Evolutionary conservation across 2,888 invertebrate genomes (phyloP).

Genomic region (Dioctria rufipes): DNA sequence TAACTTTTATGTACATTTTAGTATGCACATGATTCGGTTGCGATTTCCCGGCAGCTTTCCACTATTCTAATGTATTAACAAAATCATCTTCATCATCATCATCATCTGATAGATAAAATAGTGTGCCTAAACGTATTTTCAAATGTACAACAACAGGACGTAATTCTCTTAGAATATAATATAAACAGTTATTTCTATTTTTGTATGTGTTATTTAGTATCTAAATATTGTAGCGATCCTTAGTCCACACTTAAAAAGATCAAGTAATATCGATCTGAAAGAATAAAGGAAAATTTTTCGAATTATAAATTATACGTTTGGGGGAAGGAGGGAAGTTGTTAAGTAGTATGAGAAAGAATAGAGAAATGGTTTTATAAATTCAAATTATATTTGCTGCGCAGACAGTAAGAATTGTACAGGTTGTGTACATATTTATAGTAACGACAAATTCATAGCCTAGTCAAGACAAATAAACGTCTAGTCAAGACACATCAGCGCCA

Average conservation of each 20-base stretch:
- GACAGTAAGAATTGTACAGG: no score
- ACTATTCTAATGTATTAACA: neutral
- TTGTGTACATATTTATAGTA: no score
- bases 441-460: no score
- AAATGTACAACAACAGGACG: constrained; percentile 49
- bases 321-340: neutral
- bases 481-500: no score
- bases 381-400: no score
- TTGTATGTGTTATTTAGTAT: neutral
- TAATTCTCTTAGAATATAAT: constrained; percentile 40
- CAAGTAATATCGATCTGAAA: constrained; percentile 48
- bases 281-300: neutral
- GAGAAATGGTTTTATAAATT: no score
- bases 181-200: constrained; percentile 19
- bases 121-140: constrained; percentile 2
- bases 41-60: constrained; percentile 25
- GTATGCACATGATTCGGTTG: constrained; percentile 18
- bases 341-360: no score
- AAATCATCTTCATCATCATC: neutral
- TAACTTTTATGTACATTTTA: neutral
- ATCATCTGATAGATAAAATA: neutral
- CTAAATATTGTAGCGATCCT: constrained; percentile 35
- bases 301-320: neutral
- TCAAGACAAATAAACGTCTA: no score
- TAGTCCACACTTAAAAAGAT: constrained; percentile 34